Percentiles rank a stretch among this genome's conserved stretches.
Evolutionary conservation across 2,888 invertebrate species (phyloP).

Genomic region (Amblyteles armatorius): DNA sequence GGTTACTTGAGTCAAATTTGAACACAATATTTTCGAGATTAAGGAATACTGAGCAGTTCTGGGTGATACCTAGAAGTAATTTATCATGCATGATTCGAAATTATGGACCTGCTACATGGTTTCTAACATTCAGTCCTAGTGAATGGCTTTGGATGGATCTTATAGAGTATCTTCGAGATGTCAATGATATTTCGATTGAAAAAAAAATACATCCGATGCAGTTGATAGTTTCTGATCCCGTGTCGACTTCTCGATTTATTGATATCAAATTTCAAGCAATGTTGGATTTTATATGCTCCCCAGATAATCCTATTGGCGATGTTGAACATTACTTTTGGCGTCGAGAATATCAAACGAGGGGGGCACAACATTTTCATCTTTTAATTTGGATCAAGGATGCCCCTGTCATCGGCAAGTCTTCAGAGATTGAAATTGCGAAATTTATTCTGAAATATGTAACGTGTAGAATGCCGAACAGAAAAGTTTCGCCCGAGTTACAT

Average conservation of each 20-base stretch:
- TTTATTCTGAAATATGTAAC: slow-evolving; percentile 72
- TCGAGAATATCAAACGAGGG: slow-evolving; percentile 71
- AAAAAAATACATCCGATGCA: not conserved
- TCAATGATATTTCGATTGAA: not conserved
- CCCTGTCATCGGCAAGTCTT: slow-evolving; percentile 70
- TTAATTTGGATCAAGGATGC: slow-evolving; percentile 76
- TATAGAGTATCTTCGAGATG: not conserved
- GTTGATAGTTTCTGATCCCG: not conserved
- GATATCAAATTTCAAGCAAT: slow-evolving; percentile 53
- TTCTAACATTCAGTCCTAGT: not conserved
- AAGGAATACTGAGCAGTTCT: not conserved
- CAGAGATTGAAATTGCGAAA: slow-evolving; percentile 69
- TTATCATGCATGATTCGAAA: not conserved
- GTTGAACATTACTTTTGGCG: slow-evolving; percentile 15
- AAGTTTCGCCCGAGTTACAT: slow-evolving; percentile 69
- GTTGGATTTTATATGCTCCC: slow-evolving; percentile 73
- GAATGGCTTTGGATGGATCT: not conserved
- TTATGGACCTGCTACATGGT: not conserved
- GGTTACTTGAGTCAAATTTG: not conserved
- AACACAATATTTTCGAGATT: not conserved
- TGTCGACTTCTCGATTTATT: too few relatives aligned
- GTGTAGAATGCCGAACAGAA: slow-evolving; percentile 69
- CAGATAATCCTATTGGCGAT: slow-evolving; percentile 63
- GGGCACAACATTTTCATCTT: slow-evolving; percentile 70
- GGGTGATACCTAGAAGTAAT: not conserved